Conservation (phyloP, 1,140 invertebrate genomes). For the Cheumatopsyche charites region DNA sequence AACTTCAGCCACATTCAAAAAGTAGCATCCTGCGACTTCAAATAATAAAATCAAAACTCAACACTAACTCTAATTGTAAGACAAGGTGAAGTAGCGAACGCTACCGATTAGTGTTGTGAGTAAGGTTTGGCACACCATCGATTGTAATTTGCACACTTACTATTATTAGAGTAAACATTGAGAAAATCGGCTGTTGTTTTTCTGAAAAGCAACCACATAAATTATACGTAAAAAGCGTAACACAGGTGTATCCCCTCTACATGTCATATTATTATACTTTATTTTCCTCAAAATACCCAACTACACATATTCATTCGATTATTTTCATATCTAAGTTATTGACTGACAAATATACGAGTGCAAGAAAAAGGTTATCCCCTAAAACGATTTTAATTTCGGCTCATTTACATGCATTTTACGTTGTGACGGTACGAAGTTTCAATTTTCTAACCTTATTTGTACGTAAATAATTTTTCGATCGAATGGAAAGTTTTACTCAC, state of each 20-base stretch:
- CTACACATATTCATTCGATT: conserved; percentile 4
- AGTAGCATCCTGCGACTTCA: not conserved
- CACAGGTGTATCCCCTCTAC: not conserved
- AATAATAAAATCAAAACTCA: no score
- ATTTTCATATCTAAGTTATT: no score
- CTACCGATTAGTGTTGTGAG: no score
- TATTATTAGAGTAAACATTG: conserved; percentile 47
- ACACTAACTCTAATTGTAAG: no score
- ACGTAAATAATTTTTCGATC: no score
- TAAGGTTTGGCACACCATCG: conserved; percentile 17
- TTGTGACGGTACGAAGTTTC: no score
- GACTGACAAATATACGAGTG: no score
- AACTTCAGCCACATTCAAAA: not conserved
- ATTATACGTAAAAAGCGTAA: conserved; percentile 31
- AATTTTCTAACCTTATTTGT: no score
- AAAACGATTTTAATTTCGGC: no score
- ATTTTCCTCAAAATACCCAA: not conserved
- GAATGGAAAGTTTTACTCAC: conserved; percentile 63
- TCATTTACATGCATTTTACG: not conserved
- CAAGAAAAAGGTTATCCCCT: no score
- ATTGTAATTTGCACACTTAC: conserved; percentile 44
- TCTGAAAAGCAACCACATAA: conserved; percentile 47
- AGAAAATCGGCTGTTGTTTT: conserved; percentile 47
- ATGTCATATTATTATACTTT: not conserved
- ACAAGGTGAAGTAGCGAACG: no score